Evolutionary conservation across 1,140 invertebrate species (phyloP).

Genomic region (Ceratosolen fusciceps): DNA sequence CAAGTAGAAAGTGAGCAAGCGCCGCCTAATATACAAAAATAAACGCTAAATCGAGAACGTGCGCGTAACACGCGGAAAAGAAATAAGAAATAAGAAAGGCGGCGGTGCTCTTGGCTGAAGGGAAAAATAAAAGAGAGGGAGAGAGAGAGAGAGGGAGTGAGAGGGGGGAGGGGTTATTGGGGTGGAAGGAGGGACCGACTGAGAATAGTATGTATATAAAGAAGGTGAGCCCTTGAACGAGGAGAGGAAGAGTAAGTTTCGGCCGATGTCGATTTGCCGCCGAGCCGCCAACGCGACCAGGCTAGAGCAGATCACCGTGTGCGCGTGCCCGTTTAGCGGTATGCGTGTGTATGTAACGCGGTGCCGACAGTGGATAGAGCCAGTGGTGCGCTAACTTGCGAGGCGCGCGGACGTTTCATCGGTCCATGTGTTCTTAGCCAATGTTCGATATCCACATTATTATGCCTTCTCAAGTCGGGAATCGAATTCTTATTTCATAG

Average conservation of each 20-base stretch:
- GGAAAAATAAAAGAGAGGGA: not conserved
- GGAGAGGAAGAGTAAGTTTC: not conserved
- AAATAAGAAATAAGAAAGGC: conserved; percentile 1
- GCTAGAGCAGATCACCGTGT: no score
- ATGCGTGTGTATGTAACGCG: not conserved
- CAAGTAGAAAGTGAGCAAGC: not conserved
- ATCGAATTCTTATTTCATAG: no score
- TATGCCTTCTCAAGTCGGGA: no score
- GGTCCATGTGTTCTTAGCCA: no score
- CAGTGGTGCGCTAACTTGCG: conserved; percentile 67
- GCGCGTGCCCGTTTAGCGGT: no score
- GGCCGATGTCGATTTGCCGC: conserved; percentile 7
- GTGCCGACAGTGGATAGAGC: conserved; percentile 55
- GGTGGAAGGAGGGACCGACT: no score
- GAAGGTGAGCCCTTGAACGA: conserved; percentile 7
- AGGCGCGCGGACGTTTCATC: conserved; percentile 62
- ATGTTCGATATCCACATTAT: no score
- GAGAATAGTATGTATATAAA: no score
- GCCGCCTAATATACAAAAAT: conserved; percentile 30
- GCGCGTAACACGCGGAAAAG: not conserved
- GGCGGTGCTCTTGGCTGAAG: not conserved
- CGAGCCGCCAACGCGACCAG: not conserved
- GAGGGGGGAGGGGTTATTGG: no score
- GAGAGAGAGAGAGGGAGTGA: not conserved
- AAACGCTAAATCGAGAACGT: conserved; percentile 30